Evolutionary conservation across 2,888 invertebrate genomes (phyloP), one percentile per base, ranked within the genome.

Genomic region (Chrysomela aeneicollis): DNA sequence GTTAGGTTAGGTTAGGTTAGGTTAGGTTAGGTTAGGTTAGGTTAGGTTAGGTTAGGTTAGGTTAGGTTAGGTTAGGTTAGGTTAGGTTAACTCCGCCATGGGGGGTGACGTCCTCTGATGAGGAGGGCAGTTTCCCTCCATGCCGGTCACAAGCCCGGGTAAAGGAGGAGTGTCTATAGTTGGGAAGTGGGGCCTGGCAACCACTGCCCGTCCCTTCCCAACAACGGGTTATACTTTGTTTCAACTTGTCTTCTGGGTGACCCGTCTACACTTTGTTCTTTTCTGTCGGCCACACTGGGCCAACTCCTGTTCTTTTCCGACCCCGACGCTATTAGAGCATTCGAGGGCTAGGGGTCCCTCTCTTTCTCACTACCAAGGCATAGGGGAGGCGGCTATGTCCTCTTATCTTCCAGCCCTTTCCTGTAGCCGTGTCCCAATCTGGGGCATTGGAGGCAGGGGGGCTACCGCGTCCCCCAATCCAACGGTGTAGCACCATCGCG

Each of bases 391-490:
- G 42, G 42, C 42, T 42, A 15, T 6, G 42, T 15, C n/a, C 2
- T n/a, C 42, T 42, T 9, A 35, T 9, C 15, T 42, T 42, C 15
- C n/a, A 42, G 42, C 42, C 42, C 2, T 9, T 3, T 35, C 35
- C 35, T 35, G 5, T 9, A 5, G 5, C 35, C 5, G 35, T 9
- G 35, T 3, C 35, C 35, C 35, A 35, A 5, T 5, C 35, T 9
- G 35, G 35, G 35, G 9, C 12, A 35, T n/a, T 9, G 35, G 35
- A 35, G 35, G 35, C 42, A 42, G 42, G 42, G 51, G 51, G 51
- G 51, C 3, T 51, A 51, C 51, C 22, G 51, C 51, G 51, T 51
- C 51, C 51, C 51, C 51, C 26, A 51, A 51, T 51, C 51, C 51
- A 51, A 51, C 26, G 51, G 51, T 51, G 51, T 51, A 51, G 51